Evolutionary conservation across 1,140 invertebrate species (phyloP), one percentile per base, ranked within the genome.

Genomic region (Bemisia tabaci): DNA sequence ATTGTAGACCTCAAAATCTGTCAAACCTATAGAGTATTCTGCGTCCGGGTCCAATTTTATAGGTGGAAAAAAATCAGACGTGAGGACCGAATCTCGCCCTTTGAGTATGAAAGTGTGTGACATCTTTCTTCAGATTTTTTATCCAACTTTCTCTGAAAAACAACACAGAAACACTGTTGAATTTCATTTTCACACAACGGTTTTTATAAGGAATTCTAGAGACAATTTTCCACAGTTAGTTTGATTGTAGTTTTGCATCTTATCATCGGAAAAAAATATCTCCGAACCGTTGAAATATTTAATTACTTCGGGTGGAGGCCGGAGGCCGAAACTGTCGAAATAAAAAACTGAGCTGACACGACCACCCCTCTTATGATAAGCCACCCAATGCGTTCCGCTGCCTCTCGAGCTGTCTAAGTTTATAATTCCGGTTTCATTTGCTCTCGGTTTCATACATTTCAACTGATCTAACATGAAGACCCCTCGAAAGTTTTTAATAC

Each of bases 281-380:
- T 67, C n/a, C 5, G 12, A 23, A 48, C 33, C 33, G 5, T 48
- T 48, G 33, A 48, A 48, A 48, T 48, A 48, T 9, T 62, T 22
- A 2, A 62, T 2, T 23, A 24, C n/a, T 25, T 24, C 12, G 22
- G 61, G 61, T 62, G 61, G 61, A 5, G 21, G 22, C 26, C 22
- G 17, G 26, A 24, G 22, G 17, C 61, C 61, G 26, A 62, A 62
- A 62, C 61, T 62, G 26, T 62, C 61, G 33, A 65, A 65, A 48
- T 48, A 48, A 48, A 48, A 9, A 9, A 48, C 33, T 5, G 5
- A 75, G 58, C 67, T 58, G 0, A 76, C 63, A 26, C 70, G 17
- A 26, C 26, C 21, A 22, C 48, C 33, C 5, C 12, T 39, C 48
- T 65, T 65, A 9, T 22, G 12, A 39, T 17, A 65, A 39, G 24